Base-by-base conservation (phyloP, 30 jellyfish, hydroid and myxozoan genomes). In the Mastigias papua region DNA sequence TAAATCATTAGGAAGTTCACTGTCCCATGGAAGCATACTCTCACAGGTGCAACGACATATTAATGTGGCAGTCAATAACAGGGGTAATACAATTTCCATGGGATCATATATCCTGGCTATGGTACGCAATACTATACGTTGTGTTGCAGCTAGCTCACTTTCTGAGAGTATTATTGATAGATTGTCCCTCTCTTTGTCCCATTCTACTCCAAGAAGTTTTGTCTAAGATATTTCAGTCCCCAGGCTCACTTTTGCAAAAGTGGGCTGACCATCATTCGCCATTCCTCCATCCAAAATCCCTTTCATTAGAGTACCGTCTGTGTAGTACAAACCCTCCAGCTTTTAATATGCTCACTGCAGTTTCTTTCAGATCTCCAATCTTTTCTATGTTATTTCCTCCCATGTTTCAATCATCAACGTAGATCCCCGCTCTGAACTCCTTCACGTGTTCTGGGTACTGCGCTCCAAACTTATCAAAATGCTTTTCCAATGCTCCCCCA, bases 401-500 rank as follows among this genome's bases (percentile, higher is more conserved):
- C 10, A 50, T 19, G 29, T 48, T 54, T 20, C 67, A 48, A 57
- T 88, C 92, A 34, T 88, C 96, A n/a, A 88, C 91, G 54, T 88
- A 88, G n/a, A 54, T 63, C 73, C 88, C 80, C 22, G 69, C 60
- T 46, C 61, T 80, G 30, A 89, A 71, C 61, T 80, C 86, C 16
- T 73, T 76, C 33, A 80, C 57, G 34, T 65, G 27, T 10, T 70
- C 86, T n/a, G 86, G 86, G 48, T 80, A 22, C 76, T 16, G 34
- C 1, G 49, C 64, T 29, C 26, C 65, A 48, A 28, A 72, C 62
- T 73, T 66, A 29, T 78, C 86, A 26, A 92, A 62, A 73, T 92
- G 92, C 26, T 81, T 76, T 11, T 73, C 81, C 2, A 86, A 35
- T 0, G 95, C 81, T 23, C 92, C 97, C 76, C 82, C 63, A 87